These are phyloP conservation scores for Otis tarda DNA, from an alignment of 2,113 vertebrate genomes.

Conservation along the genomic window DNA sequence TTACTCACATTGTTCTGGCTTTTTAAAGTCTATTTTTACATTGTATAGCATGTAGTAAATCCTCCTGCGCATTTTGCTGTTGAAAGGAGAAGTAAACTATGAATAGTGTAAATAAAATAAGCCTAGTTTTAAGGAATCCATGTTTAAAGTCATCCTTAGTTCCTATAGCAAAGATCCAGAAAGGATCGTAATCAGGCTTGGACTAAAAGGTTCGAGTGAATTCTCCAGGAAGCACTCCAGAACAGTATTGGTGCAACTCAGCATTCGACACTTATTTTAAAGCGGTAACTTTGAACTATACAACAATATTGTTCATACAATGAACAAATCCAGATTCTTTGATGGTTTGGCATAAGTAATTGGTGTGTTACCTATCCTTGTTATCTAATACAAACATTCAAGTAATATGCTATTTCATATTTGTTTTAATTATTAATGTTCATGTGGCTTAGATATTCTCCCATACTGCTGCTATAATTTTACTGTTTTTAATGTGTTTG, in stretches of 20 bases:
- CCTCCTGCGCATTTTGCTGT: conserved; percentile 46
- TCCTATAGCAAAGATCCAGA: conserved; percentile 8
- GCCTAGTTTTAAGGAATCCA: conserved; percentile 16
- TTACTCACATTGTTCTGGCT: conserved; percentile 55
- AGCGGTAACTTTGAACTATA: background rate
- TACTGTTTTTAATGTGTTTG: conserved; percentile 9
- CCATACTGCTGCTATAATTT: conserved; percentile 52
- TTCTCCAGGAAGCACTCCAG: background rate
- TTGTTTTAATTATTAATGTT: conserved; percentile 18
- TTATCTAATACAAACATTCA: background rate
- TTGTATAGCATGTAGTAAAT: conserved; percentile 62
- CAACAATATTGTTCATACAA: conserved; percentile 7
- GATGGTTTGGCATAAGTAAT: background rate
- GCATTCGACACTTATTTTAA: background rate
- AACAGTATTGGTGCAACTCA: background rate
- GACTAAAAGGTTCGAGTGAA: conserved; percentile 26
- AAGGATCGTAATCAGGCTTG: background rate
- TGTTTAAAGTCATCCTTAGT: conserved; percentile 23
- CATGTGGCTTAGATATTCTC: background rate
- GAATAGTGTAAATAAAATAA: conserved; percentile 59
- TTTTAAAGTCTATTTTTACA: conserved; percentile 63
- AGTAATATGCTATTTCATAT: background rate
- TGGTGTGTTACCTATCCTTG: background rate
- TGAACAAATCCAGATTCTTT: background rate
- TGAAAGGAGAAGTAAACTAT: conserved; percentile 26